phyloP scores from a whole-genome alignment of 2,113 vertebrate species.

The Lepidothrix coronata region DNA sequence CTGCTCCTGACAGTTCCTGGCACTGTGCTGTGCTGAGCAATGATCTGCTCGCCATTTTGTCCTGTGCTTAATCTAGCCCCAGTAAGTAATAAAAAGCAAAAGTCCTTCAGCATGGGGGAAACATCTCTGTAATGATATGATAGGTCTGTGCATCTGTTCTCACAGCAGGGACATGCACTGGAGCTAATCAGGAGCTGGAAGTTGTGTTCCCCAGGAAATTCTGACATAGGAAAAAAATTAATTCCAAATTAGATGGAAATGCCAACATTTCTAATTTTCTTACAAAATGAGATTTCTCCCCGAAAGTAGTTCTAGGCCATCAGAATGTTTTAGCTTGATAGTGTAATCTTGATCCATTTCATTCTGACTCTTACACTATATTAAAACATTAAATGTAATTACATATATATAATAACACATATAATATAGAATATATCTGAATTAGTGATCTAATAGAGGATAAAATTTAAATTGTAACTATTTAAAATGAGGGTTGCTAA shows the following conservation, averaged over 20 bases:
- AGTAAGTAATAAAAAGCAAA: slow-evolving; percentile 65
- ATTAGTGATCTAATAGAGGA: neutral
- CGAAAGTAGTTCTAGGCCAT: slow-evolving; percentile 28
- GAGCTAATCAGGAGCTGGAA: slow-evolving; percentile 67
- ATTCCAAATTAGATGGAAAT: slow-evolving; percentile 63
- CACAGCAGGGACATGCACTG: slow-evolving; percentile 59
- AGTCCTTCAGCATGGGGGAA: slow-evolving; percentile 69
- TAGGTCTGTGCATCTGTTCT: slow-evolving; percentile 68
- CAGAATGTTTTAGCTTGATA: slow-evolving; percentile 20
- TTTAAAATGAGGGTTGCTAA: neutral
- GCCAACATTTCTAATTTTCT: slow-evolving; percentile 47
- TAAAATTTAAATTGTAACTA: neutral
- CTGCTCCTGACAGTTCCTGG: neutral
- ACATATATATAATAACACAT: slow-evolving; percentile 11
- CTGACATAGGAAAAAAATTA: slow-evolving; percentile 51
- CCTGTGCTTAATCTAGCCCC: slow-evolving; percentile 64
- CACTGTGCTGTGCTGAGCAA: neutral
- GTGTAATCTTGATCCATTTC: neutral
- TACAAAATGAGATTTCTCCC: slow-evolving; percentile 37
- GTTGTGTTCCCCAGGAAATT: slow-evolving; percentile 64
- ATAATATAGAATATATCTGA: neutral
- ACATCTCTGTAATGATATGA: slow-evolving; percentile 59
- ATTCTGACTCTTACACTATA: neutral
- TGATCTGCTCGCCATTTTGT: slow-evolving; percentile 58
- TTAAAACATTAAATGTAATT: slow-evolving; percentile 41